Evolutionary conservation across 1,140 invertebrate species (phyloP).

Genomic region (Drosophila miranda): DNA sequence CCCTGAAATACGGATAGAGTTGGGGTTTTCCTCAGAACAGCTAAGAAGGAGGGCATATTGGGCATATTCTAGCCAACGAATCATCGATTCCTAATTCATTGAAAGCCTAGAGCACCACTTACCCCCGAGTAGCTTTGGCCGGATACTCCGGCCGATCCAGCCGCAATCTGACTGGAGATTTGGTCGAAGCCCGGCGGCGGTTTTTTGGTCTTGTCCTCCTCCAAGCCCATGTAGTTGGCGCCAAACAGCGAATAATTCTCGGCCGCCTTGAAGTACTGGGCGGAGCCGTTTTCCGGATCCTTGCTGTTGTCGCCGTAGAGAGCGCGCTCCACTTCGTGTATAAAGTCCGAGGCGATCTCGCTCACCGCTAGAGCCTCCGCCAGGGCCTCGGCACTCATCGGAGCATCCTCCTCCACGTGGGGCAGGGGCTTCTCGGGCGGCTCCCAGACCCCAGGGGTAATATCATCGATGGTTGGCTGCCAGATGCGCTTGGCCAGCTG

Average conservation of each 20-base stretch:
- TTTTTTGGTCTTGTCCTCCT: neutral
- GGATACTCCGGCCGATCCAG: neutral
- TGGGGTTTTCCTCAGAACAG: too few species aligned
- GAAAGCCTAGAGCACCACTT: neutral
- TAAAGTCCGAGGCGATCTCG: conserved; percentile 14
- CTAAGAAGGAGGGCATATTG: too few species aligned
- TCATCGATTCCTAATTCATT: too few species aligned
- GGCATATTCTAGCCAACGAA: too few species aligned
- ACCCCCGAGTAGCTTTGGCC: conserved; percentile 2
- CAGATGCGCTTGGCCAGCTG: too few species aligned
- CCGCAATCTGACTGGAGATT: conserved; percentile 5
- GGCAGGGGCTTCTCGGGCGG: too few species aligned
- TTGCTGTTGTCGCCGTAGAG: conserved; percentile 51
- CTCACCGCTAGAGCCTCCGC: neutral
- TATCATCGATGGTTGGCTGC: too few species aligned
- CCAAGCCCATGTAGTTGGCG: conserved; percentile 17
- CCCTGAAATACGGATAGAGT: neutral
- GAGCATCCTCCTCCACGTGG: too few species aligned
- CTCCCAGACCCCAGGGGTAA: too few species aligned
- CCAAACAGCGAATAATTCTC: conserved; percentile 64
- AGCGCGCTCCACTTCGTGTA: conserved; percentile 48
- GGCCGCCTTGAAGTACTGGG: conserved; percentile 66
- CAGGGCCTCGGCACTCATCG: too few species aligned
- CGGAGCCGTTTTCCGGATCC: conserved; percentile 54
- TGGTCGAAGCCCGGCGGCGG: conserved; percentile 45